Conservation (phyloP, 2,113 vertebrate species). For the Pardalotus punctatus region DNA sequence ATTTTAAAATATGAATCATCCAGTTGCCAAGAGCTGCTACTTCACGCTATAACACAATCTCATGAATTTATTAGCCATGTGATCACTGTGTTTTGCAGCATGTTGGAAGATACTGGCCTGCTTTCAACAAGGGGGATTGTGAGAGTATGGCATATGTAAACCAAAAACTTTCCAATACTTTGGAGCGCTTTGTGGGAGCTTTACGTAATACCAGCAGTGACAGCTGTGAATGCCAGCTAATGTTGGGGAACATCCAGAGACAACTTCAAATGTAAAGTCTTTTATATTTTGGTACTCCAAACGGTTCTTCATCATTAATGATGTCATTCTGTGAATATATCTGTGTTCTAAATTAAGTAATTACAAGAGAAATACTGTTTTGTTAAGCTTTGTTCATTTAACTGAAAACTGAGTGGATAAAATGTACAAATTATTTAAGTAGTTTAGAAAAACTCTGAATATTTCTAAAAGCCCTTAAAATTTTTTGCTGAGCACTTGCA, state of each 20-base stretch:
- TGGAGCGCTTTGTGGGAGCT: neutral
- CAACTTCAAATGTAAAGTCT: neutral
- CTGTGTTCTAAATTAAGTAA: neutral
- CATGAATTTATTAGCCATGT: neutral
- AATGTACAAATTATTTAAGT: neutral
- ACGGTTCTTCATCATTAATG: fast-evolving
- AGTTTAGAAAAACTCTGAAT: neutral
- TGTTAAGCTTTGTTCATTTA: neutral
- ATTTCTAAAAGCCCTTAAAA: neutral
- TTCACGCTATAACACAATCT: neutral
- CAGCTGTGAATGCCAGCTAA: conserved; percentile 42
- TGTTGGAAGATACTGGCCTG: neutral
- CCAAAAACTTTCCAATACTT: neutral
- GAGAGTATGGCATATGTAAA: neutral
- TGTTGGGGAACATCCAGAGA: neutral
- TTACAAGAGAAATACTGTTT: neutral
- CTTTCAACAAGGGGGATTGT: conserved; percentile 13
- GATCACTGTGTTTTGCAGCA: conserved; percentile 32
- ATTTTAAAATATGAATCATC: neutral
- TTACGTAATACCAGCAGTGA: neutral
- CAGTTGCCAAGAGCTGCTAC: neutral
- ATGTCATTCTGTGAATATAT: neutral
- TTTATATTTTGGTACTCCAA: neutral
- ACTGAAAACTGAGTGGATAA: neutral
- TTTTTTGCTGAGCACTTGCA: neutral